These are phyloP conservation scores for Drosophila lacteicornis DNA, from an alignment of 1,140 invertebrate genomes.

Conservation along the genomic window DNA sequence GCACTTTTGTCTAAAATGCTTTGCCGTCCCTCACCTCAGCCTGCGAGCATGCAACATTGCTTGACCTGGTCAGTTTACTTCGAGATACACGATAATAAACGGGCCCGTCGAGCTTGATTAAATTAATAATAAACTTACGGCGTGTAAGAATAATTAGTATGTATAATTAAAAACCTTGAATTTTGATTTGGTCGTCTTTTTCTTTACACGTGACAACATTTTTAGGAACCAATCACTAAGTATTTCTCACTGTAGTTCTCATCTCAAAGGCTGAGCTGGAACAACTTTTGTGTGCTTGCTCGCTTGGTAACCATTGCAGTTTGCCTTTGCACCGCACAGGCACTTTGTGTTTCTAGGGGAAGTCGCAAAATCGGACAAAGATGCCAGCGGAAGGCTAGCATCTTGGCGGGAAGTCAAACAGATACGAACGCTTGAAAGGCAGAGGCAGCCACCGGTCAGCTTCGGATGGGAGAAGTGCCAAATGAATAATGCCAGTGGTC, in stretches of 20 bases:
- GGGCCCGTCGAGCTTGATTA: too few species aligned
- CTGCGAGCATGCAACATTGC: constrained; percentile 52
- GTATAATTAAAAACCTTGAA: too few species aligned
- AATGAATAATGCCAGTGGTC: constrained; percentile 49
- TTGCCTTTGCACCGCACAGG: constrained; percentile 20
- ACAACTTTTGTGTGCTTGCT: constrained; percentile 38
- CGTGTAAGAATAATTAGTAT: neutral
- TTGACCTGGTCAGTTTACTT: constrained; percentile 10
- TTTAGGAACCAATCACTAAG: neutral
- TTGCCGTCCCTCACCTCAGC: constrained; percentile 32
- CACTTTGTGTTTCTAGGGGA: constrained; percentile 26
- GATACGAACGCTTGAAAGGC: constrained; percentile 10
- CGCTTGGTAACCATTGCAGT: constrained; percentile 23
- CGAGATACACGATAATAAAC: neutral
- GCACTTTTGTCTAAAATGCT: constrained; percentile 52
- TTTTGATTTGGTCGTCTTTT: too few species aligned
- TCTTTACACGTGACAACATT: too few species aligned
- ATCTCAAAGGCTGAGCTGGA: constrained; percentile 35
- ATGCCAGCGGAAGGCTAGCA: constrained; percentile 18
- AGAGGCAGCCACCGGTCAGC: neutral
- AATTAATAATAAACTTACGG: too few species aligned
- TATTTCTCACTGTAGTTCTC: constrained; percentile 15
- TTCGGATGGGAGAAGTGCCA: constrained; percentile 24
- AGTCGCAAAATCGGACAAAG: constrained; percentile 20
- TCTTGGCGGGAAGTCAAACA: constrained; percentile 43